Percentiles rank a stretch among this genome's conserved stretches.
phyloP scores from a whole-genome alignment of 2,113 vertebrate genomes.

The Eurystomus gularis region DNA sequence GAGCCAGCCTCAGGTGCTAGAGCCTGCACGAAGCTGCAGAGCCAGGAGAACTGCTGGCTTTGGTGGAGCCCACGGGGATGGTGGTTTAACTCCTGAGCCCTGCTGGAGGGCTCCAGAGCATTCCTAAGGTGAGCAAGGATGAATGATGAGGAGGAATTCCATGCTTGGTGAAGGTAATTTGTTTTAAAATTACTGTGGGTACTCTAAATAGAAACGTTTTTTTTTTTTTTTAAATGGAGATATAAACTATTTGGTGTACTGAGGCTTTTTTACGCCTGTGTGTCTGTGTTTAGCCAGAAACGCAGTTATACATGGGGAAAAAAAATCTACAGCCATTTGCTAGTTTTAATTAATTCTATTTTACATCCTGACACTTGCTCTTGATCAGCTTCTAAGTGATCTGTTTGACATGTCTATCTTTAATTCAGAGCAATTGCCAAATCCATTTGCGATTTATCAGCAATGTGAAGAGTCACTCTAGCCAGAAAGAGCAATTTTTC shows the following conservation, averaged over 20 bases:
- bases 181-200: background rate
- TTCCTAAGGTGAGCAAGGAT: background rate
- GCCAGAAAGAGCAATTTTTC: slow-evolving; percentile 39
- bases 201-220: background rate
- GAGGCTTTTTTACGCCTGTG: background rate
- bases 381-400: slow-evolving; percentile 61
- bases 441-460: slow-evolving; percentile 41
- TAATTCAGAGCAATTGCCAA: slow-evolving; percentile 51
- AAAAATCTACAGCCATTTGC: slow-evolving; percentile 14
- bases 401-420: slow-evolving; percentile 54
- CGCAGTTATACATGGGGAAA: background rate
- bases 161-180: background rate
- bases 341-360: slow-evolving; percentile 58
- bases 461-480: slow-evolving; percentile 25
- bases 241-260: background rate
- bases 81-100: background rate
- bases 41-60: background rate
- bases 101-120: background rate
- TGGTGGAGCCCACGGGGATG: background rate
- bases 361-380: slow-evolving; percentile 42
- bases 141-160: background rate
- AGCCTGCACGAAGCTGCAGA: background rate
- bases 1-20: background rate
- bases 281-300: background rate
- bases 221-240: no score